Evolutionary conservation across 2,797 vertebrate species (phyloP), one percentile per base, ranked within the genome.

Genomic region (Heterohyrax brucei): DNA sequence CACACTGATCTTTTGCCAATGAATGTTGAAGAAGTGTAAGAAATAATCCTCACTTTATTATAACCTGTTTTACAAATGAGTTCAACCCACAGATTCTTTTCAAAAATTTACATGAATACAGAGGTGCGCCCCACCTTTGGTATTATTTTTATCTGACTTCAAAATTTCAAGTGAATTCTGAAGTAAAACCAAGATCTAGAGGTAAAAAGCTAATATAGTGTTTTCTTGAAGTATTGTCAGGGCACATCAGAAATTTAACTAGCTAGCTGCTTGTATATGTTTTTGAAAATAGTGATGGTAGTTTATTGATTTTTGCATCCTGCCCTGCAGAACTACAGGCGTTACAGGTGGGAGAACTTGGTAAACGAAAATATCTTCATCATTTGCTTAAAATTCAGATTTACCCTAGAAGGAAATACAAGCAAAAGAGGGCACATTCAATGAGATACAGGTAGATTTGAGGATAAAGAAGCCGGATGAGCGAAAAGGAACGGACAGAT

Each of bases 301-400:
- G 30, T 39, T 90, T 77, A 83, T 90, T 85, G 66, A 94, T 30
- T 44, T 84, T 87, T 92, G 5, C 6, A 94, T 9, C 24, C 30
- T 87, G 2, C 78, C 44, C 10, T 88, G 0, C 4, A 95, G 26
- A 44, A 81, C 30, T 83, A 0, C 0, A 39, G 72, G 22, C 3
- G 46, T 33, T 44, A 4, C 3, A 73, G 59, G 30, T 75, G 59
- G n/a, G 8, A 84, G 28, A 91, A 95, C 21, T 79, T 80, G 13
- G 8, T 68, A 76, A 92, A 33, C 72, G 3, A 66, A 88, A 90
- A 64, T 86, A 56, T n/a, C 64, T 82, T 91, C 13, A 59, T 33
- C 19, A 83, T 80, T 95, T 86, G 59, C 76, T 89, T 91, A 95
- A 95, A 93, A 89, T 12, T 14, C 5, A 79, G 66, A 80, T 86